A percentile compares a stretch with the other conserved stretches of the same genome.
These are phyloP conservation scores for Erythrolamprus reginae DNA, from an alignment of 2,113 vertebrate species.

Conservation along the genomic window DNA sequence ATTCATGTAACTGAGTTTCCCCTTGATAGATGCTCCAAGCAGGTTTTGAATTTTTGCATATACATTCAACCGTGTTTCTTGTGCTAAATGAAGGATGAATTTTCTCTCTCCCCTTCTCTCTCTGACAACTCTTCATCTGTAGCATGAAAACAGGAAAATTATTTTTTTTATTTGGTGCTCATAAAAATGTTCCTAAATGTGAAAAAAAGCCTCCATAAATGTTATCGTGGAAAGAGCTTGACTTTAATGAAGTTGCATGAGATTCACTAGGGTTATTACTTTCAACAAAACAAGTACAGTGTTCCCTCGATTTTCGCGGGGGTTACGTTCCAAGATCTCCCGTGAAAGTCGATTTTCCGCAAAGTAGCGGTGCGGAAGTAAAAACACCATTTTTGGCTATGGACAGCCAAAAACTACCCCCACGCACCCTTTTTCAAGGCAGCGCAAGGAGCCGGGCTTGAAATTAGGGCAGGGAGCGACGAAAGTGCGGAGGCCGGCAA, in stretches of 20 bases:
- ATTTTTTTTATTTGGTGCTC: neutral
- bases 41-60: neutral
- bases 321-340: too few species aligned
- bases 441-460: too few species aligned
- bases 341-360: too few species aligned
- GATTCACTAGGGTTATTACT: neutral
- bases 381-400: too few species aligned
- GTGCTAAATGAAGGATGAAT: neutral
- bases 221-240: neutral
- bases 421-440: too few species aligned
- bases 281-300: neutral
- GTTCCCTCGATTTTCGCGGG: too few species aligned
- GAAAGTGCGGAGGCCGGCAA: too few species aligned
- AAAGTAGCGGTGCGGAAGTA: too few species aligned
- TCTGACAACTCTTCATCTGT: neutral
- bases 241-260: neutral
- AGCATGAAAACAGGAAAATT: neutral
- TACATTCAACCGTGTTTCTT: neutral
- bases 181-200: neutral
- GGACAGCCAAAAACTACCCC: too few species aligned
- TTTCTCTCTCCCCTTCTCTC: neutral
- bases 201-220: neutral
- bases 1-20: neutral
- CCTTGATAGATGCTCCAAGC: neutral
- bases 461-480: too few species aligned